Conservation (phyloP, 2,113 vertebrate genomes). For the Pteruthius melanotis region DNA sequence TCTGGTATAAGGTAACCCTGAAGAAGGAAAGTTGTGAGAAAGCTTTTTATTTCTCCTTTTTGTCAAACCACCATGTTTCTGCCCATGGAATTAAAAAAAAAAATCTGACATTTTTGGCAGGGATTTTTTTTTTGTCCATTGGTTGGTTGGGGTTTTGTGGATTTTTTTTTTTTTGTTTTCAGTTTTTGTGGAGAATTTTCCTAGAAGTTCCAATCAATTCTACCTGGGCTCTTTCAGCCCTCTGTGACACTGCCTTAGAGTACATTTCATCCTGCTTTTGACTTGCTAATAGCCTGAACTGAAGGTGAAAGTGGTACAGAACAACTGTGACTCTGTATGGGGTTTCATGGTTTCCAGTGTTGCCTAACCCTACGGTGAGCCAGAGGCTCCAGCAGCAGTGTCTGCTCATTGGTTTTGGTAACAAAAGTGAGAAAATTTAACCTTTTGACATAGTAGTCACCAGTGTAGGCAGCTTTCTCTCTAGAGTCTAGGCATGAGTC, state of each 20-base stretch:
- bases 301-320: neutral
- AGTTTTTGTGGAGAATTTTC: neutral
- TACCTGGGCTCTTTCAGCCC: neutral
- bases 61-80: neutral
- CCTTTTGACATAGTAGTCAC: neutral
- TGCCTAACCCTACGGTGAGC: neutral
- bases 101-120: neutral
- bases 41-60: neutral
- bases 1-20: neutral
- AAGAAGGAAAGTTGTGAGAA: neutral
- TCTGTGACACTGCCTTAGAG: neutral
- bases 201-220: neutral
- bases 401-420: neutral
- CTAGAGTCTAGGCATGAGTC: accelerated
- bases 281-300: neutral
- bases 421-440: neutral
- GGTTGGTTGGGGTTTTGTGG: neutral
- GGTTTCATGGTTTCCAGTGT: neutral
- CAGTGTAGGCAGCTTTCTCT: neutral
- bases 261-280: neutral
- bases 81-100: neutral
- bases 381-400: neutral
- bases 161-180: neutral
- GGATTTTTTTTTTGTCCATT: neutral
- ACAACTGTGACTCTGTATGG: neutral